Evolutionary conservation across 2,888 invertebrate species (phyloP), one percentile per base, ranked within the genome.

Genomic region (Eilema caniola): DNA sequence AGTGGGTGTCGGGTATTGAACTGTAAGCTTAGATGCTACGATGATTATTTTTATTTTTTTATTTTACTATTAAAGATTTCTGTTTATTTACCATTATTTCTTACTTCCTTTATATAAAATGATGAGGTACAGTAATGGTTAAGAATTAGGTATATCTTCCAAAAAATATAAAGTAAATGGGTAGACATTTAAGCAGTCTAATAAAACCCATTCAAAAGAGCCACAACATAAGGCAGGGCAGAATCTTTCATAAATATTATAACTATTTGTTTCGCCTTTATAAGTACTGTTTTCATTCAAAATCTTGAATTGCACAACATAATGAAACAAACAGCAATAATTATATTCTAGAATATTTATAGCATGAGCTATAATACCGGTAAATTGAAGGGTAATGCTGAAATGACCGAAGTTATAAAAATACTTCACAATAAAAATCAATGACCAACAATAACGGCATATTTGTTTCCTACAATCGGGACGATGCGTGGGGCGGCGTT

Each of bases 401-500:
- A 28, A 25, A 10, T 20, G 16, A 25, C 25, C 25, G 4, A 41
- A 16, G 10, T 24, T 14, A 62, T 24, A 31, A 1, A 60, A 60
- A 20, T 31, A 28, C 53, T 31, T 11, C 20, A 11, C 37, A 14
- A 25, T 66, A 64, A 67, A 75, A 71, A 74, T 65, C 56, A 64
- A 71, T 74, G 33, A 59, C 8, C 37, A 75, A 66, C 73, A 77
- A 57, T 41, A 67, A 77, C 86, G 86, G 87, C 85, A 87, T 83
- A 89, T 85, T 53, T 87, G 85, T 88, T 89, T 90, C 91, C 90
- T 91, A 89, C 89, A 89, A 86, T 73, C 89, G 88, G 91, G 90
- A 88, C 84, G 85, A 84, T 85, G 93, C 92, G 93, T 93, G 94
- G 94, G 94, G 95, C 92, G 92, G 89, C 87, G 86, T 93, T 93